Evolutionary conservation across 2,797 vertebrate genomes (phyloP).

Genomic region (Cuculus canorus): DNA sequence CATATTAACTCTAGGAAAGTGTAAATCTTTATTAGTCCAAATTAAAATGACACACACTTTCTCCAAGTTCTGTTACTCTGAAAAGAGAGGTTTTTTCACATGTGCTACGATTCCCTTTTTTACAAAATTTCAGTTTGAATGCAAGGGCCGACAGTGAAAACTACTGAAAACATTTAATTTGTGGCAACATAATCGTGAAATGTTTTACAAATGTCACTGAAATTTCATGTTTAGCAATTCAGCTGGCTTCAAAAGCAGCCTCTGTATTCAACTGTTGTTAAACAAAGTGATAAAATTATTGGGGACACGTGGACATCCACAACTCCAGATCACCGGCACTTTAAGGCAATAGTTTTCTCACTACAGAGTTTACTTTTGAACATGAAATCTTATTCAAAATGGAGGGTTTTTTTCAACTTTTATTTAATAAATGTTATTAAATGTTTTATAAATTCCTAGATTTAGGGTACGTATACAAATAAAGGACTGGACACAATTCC

Average conservation of each 20-base stretch:
- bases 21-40: slow-evolving; percentile 45
- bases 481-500: not conserved
- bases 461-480: not conserved
- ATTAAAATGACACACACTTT: slow-evolving; percentile 19
- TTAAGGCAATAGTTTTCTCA: not conserved
- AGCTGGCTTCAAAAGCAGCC: slow-evolving; percentile 16
- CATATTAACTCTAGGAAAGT: slow-evolving; percentile 32
- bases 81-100: not conserved
- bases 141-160: slow-evolving; percentile 39
- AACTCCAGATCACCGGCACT: not conserved
- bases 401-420: slow-evolving; percentile 18
- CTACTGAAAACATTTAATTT: slow-evolving; percentile 40
- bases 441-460: slow-evolving; percentile 11
- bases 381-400: not conserved
- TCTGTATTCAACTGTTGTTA: slow-evolving; percentile 38
- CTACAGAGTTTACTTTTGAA: slow-evolving; percentile 16
- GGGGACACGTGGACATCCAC: slow-evolving; percentile 55
- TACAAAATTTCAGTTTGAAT: slow-evolving; percentile 31
- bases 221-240: slow-evolving; percentile 42
- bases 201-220: slow-evolving; percentile 52
- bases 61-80: slow-evolving; percentile 17
- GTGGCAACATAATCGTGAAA: slow-evolving; percentile 25
- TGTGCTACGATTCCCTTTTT: not conserved
- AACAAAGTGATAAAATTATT: slow-evolving; percentile 48
- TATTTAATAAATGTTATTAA: slow-evolving; percentile 52